phyloP scores from a whole-genome alignment of 2,113 vertebrate species.

The Chrysochloris asiatica region DNA sequence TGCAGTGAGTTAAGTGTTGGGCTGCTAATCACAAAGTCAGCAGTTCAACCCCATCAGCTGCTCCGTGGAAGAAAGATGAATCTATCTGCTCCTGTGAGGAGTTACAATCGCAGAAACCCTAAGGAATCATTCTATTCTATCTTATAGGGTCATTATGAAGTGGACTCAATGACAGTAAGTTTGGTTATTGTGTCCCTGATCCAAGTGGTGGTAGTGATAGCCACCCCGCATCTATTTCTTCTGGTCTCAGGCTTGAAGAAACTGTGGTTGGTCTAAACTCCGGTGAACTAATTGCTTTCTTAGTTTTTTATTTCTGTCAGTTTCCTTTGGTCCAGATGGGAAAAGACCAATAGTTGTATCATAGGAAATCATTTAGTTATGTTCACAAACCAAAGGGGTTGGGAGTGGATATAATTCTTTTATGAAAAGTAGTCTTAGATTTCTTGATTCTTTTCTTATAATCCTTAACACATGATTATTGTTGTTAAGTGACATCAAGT shows the following conservation, averaged over 20 bases:
- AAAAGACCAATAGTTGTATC: background rate
- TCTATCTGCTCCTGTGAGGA: too few species aligned
- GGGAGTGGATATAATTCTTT: slow-evolving; percentile 50
- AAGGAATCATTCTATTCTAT: too few species aligned
- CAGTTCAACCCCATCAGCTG: too few species aligned
- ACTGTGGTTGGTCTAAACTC: background rate
- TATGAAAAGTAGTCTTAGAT: slow-evolving; percentile 59
- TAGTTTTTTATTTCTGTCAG: background rate
- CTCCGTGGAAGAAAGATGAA: too few species aligned
- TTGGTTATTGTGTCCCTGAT: too few species aligned
- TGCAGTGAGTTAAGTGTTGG: too few species aligned
- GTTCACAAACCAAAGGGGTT: background rate
- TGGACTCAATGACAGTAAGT: too few species aligned
- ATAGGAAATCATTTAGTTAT: slow-evolving; percentile 48
- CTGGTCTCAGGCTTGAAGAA: background rate
- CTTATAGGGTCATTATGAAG: too few species aligned
- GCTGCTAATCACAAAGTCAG: too few species aligned
- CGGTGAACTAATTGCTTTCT: background rate
- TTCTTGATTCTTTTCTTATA: slow-evolving; percentile 51
- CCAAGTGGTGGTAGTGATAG: background rate
- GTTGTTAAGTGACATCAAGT: too few species aligned
- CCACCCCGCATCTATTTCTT: background rate
- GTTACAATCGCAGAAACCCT: too few species aligned
- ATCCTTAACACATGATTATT: slow-evolving; percentile 5
- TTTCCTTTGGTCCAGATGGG: background rate